phyloP scores from a whole-genome alignment of 2,113 vertebrate genomes.

The Natator depressus region DNA sequence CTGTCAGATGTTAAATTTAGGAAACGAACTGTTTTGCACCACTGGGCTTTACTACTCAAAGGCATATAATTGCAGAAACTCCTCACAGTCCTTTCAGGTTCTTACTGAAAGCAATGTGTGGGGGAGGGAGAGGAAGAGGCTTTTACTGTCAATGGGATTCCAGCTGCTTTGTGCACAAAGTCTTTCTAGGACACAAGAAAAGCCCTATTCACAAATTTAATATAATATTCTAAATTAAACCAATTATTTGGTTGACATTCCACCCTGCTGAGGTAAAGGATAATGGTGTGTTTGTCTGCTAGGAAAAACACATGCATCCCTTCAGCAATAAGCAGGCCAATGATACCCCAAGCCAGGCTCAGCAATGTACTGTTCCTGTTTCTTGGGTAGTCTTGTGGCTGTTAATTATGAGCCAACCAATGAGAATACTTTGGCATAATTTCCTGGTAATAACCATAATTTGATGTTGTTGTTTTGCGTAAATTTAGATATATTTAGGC shows the following conservation, averaged over 20 bases:
- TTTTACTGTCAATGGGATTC: constrained; percentile 55
- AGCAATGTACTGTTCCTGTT: constrained; percentile 17
- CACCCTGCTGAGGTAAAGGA: constrained; percentile 60
- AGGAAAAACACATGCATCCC: constrained; percentile 35
- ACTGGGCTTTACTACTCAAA: constrained; percentile 44
- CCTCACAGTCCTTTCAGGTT: constrained; percentile 35
- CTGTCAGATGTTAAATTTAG: constrained; percentile 14
- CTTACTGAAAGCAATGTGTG: constrained; percentile 25
- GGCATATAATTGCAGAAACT: constrained; percentile 27
- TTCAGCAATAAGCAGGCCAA: not conserved
- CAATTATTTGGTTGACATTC: constrained; percentile 59
- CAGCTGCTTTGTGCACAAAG: constrained; percentile 62
- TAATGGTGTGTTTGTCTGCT: constrained; percentile 67
- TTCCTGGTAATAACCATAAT: constrained; percentile 33
- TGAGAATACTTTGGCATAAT: constrained; percentile 44
- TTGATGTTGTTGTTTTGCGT: constrained; percentile 54
- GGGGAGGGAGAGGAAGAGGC: constrained; percentile 44
- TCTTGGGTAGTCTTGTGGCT: not conserved
- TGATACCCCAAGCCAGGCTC: not conserved
- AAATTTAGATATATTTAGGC: constrained; percentile 56
- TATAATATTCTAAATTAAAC: constrained; percentile 49
- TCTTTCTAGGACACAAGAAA: constrained; percentile 66
- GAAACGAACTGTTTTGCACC: constrained; percentile 20
- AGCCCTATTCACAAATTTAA: constrained; percentile 57
- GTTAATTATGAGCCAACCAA: rapidly evolving